Evolutionary conservation across 2,113 vertebrate genomes (phyloP).

Genomic region (Spilogale gracilis): DNA sequence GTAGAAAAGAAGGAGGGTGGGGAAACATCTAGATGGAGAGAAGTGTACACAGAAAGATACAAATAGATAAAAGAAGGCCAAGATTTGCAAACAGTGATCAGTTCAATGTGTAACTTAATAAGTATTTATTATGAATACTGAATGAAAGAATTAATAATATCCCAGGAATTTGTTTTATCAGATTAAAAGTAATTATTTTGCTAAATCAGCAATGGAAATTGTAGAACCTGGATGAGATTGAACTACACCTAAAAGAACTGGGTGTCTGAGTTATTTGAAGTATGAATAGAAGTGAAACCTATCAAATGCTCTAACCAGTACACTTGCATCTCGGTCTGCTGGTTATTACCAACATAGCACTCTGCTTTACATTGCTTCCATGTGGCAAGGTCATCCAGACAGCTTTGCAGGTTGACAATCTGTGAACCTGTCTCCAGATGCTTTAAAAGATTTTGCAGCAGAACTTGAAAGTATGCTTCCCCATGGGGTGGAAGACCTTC

Average conservation of each 20-base stretch:
- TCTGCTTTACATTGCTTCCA: not conserved
- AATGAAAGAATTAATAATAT: slow-evolving; percentile 4
- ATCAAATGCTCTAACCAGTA: not conserved
- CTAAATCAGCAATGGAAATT: slow-evolving; percentile 11
- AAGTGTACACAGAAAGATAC: not conserved
- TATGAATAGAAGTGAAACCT: not conserved
- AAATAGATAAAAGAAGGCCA: not conserved
- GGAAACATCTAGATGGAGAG: not conserved
- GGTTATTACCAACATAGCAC: not conserved
- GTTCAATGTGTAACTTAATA: not conserved
- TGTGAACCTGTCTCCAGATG: not conserved
- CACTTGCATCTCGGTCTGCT: not conserved
- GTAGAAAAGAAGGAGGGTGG: not conserved
- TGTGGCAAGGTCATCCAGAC: not conserved
- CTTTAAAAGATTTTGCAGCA: not conserved
- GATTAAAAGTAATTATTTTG: slow-evolving; percentile 13
- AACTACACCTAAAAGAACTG: not conserved
- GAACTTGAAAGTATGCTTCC: not conserved
- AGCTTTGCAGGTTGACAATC: not conserved
- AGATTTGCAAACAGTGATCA: not conserved
- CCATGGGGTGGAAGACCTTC: not conserved
- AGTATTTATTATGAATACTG: not conserved
- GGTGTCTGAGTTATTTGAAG: not conserved
- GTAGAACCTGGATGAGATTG: slow-evolving; percentile 4
- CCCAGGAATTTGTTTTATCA: not conserved